Percentiles rank a stretch among this genome's conserved stretches.
These are phyloP conservation scores for Andrena chrysosceles DNA, from an alignment of 2,888 invertebrate species.

Conservation along the genomic window DNA sequence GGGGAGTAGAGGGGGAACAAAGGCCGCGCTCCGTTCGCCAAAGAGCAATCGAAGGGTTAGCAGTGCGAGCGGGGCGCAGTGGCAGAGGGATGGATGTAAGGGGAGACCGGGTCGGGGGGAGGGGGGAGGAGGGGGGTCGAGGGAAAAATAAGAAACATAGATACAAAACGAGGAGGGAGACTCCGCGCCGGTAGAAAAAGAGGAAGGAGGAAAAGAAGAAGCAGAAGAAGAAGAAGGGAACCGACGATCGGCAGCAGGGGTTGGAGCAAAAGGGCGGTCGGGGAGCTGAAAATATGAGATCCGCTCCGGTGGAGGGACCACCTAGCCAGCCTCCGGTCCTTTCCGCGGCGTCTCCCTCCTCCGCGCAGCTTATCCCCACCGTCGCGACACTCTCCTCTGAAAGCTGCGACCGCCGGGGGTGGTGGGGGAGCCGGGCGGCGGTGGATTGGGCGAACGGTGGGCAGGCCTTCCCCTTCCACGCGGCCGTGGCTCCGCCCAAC, in stretches of 20 bases:
- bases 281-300: slow-evolving; percentile 84
- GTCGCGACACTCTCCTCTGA: slow-evolving; percentile 66
- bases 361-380: slow-evolving; percentile 70
- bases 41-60: slow-evolving; percentile 58
- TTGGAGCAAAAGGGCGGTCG: slow-evolving; percentile 81
- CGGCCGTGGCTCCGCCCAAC: slow-evolving; percentile 73
- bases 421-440: slow-evolving; percentile 80
- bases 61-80: slow-evolving; percentile 27
- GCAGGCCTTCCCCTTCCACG: slow-evolving; percentile 79
- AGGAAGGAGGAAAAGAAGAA: slow-evolving; percentile 55
- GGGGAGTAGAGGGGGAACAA: slow-evolving; percentile 23
- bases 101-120: not conserved
- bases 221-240: slow-evolving; percentile 72
- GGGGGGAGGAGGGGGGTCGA: slow-evolving; percentile 1
- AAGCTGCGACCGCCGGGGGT: slow-evolving; percentile 78
- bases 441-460: slow-evolving; percentile 77
- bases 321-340: slow-evolving; percentile 84
- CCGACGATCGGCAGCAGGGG: slow-evolving; percentile 84
- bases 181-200: slow-evolving; percentile 67
- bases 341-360: slow-evolving; percentile 75
- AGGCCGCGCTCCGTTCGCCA: slow-evolving; percentile 45
- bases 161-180: slow-evolving; percentile 62
- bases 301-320: slow-evolving; percentile 80
- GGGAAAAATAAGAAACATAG: slow-evolving; percentile 46
- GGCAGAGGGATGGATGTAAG: not conserved